phyloP scores from a whole-genome alignment of 2,113 vertebrate species.

The Bolborhynchus lineola region DNA sequence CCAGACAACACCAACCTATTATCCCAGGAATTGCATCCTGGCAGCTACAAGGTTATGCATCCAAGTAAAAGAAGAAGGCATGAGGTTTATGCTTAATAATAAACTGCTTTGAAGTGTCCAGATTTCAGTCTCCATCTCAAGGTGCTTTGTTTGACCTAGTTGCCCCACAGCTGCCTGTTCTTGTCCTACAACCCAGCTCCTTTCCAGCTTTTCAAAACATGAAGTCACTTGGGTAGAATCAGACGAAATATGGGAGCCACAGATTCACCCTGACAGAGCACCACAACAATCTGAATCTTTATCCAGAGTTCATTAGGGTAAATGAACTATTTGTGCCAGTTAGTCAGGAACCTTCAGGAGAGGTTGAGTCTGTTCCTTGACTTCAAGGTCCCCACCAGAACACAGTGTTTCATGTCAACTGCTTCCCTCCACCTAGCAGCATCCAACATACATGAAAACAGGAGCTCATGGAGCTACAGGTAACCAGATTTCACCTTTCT shows the following conservation, averaged over 20 bases:
- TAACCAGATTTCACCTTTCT: background rate
- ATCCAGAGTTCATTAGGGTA: background rate
- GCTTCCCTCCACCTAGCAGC: background rate
- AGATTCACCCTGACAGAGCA: background rate
- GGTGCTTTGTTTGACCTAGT: background rate
- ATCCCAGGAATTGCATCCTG: background rate
- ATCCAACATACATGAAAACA: background rate
- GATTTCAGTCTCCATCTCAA: background rate
- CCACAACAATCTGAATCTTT: background rate
- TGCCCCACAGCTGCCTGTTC: background rate
- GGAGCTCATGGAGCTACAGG: background rate
- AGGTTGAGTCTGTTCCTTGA: background rate
- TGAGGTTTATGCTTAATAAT: background rate
- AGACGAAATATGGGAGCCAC: background rate
- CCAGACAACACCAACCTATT: rapidly evolving
- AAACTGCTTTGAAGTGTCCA: background rate
- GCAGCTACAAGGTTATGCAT: background rate
- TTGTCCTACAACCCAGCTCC: background rate
- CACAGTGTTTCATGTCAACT: background rate
- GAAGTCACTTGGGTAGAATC: background rate
- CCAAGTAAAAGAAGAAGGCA: background rate
- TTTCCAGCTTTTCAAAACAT: background rate
- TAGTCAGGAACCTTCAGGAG: background rate
- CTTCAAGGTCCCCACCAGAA: background rate
- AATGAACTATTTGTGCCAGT: background rate